Evolutionary conservation across 2,888 invertebrate species (phyloP).

Genomic region (Cryptocephalus moraei): DNA sequence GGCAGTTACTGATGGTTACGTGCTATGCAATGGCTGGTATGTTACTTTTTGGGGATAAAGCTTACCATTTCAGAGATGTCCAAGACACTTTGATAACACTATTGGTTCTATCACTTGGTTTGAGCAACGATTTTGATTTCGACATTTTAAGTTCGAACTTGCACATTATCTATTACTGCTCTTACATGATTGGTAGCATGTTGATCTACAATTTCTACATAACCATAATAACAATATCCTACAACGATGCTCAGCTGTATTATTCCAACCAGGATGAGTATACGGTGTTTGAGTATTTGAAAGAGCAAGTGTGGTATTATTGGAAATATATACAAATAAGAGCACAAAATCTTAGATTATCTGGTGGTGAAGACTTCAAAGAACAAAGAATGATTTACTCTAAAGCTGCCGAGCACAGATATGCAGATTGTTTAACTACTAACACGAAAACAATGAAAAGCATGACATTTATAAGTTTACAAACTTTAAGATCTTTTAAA

Average conservation of each 20-base stretch:
- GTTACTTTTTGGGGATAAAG: slow-evolving; percentile 3
- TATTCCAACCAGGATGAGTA: slow-evolving; percentile 16
- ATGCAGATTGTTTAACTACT: slow-evolving; percentile 5
- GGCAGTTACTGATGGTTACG: slow-evolving; percentile 12
- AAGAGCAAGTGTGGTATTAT: slow-evolving; percentile 17
- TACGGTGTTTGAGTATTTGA: slow-evolving; percentile 15
- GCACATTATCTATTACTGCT: slow-evolving; percentile 13
- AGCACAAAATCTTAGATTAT: slow-evolving; percentile 9
- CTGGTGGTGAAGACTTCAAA: slow-evolving; percentile 10
- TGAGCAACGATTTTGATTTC: slow-evolving; percentile 11
- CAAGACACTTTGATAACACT: slow-evolving; percentile 12
- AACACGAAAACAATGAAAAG: slow-evolving; percentile 18
- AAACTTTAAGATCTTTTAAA: slow-evolving; percentile 7
- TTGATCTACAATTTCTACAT: slow-evolving; percentile 16
- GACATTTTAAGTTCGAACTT: slow-evolving; percentile 7
- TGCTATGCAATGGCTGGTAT: slow-evolving; percentile 5
- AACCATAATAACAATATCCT: slow-evolving; percentile 19
- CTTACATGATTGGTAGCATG: slow-evolving; percentile 16
- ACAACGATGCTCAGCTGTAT: slow-evolving; percentile 17
- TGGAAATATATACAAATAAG: slow-evolving; percentile 11
- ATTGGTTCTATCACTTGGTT: slow-evolving; percentile 15
- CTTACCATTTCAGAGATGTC: slow-evolving; percentile 8
- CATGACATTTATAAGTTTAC: slow-evolving; percentile 15
- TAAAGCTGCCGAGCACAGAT: not conserved
- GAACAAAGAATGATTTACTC: too few species aligned